Evolutionary conservation across 2,113 vertebrate genomes (phyloP), one percentile per base, ranked within the genome.

Genomic region (Athene noctua): DNA sequence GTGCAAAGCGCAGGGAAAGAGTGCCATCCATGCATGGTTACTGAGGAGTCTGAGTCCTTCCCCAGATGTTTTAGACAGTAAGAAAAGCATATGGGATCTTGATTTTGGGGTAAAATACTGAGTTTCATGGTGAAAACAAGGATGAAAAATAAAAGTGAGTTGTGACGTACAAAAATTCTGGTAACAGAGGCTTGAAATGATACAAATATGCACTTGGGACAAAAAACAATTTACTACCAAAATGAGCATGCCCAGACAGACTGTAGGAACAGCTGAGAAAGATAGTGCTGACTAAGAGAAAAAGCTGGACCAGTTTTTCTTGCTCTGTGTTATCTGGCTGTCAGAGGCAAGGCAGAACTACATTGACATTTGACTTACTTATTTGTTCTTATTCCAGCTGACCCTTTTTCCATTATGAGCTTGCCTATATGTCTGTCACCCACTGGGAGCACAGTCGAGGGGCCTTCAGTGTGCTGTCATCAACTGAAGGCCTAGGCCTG

Each of bases 291-390:
- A 94, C 91, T 85, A 66, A 82, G 63, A n/a, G 59, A 42, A 93
- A 94, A 90, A 86, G 9, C 17, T 1, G 71, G 59, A 82, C 70
- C n/a, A 73, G 89, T 77, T 97, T 87, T 95, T 92, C 92, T 89
- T 46, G 95, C 78, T 91, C 46, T 66, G 58, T 6, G 2, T 87
- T 82, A 89, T 62, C 66, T 22, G 26, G 15, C 78, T 94, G 73
- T 77, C 74, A 82, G 51, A 79, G 70, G 54, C 83, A 90, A 84
- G 44, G 90, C 46, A 94, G 54, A 93, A 42, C 54, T 61, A 11
- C 51, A 3, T 5, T 62, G 67, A 46, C 40, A 32, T 81, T 57
- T 70, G 23, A 23, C 38, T 89, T 13, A 36, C 59, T 86, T 52
- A 44, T 2, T 12, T 32, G 80, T 79, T 78, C 66, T 70, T 59